Base-by-base conservation (phyloP, 1,140 invertebrate species). In the Oedothorax gibbosus region DNA sequence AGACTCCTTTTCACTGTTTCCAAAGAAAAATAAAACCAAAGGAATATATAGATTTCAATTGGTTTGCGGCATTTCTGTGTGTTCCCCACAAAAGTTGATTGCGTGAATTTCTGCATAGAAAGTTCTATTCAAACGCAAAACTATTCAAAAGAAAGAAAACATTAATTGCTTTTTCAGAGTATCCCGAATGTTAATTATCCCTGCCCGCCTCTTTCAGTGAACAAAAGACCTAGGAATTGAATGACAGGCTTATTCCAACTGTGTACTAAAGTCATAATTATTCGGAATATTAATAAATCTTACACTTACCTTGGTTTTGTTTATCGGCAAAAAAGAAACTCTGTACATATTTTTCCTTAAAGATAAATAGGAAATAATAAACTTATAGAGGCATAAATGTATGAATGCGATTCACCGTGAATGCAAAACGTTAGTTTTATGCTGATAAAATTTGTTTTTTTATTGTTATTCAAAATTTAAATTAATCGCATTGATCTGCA, bases 141-240 rank as follows among this genome's bases (percentile, higher is more conserved):
- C 60, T 75, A 75, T 75, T 75, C 72, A 60, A 56, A 75, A 77
- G 60, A 64, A 77, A 77, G 75, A 77, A 65, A 51, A 65, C 75
- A 77, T 77, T 79, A 79, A 79, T 79, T 68, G 77, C 77, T 79
- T 79, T 79, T 79, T 66, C 60, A 54, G 56, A 79, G 60, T n/a
- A n/a, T n/a, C 50, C 53, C 60, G 35, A 64, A 77, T 77, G 75
- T 53, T 77, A 65, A 65, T 65, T 77, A 77, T 20, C 50, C 72
- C 20, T 20, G 20, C 7, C 60, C 35, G 54, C 51, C n/a, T 60
- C 12, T 75, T 35, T 50, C 69, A 10, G 18, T 49, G 2, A 71
- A 69, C 68, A 69, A 71, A 71, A 71, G 50, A 71, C 9, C n/a
- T 49, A 51, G 54, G 54, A 71, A 51, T 53, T 71, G 69, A 71